Conservation (phyloP, 2,888 invertebrate species). For the Apodemia hepburni region DNA sequence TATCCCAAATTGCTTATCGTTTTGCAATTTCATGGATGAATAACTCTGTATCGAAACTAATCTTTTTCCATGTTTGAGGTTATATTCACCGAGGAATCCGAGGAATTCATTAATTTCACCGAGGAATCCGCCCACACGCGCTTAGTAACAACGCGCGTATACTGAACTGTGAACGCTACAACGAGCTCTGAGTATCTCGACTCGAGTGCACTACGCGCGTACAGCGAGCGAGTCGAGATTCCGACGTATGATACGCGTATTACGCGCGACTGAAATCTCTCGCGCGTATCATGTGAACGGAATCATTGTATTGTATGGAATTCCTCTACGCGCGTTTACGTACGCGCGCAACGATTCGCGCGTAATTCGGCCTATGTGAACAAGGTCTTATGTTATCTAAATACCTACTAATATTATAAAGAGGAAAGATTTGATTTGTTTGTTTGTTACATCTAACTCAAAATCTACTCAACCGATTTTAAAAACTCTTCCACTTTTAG, state of each 20-base stretch:
- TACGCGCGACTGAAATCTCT: no score
- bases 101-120: no score
- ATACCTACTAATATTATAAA: no score
- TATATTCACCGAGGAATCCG: background rate
- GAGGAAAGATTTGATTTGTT: no score
- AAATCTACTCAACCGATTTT: no score
- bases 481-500: no score
- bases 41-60: background rate
- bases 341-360: background rate
- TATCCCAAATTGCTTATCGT: no score
- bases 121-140: background rate
- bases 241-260: no score
- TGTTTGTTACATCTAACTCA: no score
- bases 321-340: background rate
- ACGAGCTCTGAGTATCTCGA: background rate
- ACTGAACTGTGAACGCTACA: slow-evolving; percentile 9
- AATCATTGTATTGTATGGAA: slow-evolving; percentile 7
- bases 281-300: slow-evolving; percentile 1
- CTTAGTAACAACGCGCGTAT: background rate
- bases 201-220: background rate
- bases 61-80: background rate
- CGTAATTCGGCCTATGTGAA: background rate
- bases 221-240: background rate
- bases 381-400: background rate
- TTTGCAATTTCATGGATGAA: no score